These are phyloP conservation scores for Steinernema hermaphroditum DNA, from an alignment of 2,888 invertebrate species.

Conservation along the genomic window DNA sequence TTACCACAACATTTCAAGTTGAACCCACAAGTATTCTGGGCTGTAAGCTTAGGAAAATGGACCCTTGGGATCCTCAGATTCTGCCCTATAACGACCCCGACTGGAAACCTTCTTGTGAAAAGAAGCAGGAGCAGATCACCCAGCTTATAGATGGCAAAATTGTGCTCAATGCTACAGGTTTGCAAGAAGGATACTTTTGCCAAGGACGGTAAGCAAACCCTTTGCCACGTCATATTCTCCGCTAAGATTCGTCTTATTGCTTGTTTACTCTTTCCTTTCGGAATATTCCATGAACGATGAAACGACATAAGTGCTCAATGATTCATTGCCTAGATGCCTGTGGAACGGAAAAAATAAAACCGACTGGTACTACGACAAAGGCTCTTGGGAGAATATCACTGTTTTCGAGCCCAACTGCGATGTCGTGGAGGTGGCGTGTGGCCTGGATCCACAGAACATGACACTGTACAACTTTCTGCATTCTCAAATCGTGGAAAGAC, in stretches of 20 bases:
- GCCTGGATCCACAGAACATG: background rate
- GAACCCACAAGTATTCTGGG: background rate
- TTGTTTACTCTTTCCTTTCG: too few relatives aligned
- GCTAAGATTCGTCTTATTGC: too few relatives aligned
- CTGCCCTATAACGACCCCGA: background rate
- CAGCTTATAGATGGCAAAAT: too few relatives aligned
- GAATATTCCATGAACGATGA: too few relatives aligned
- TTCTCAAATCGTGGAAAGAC: constrained; percentile 10
- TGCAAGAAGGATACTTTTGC: too few relatives aligned
- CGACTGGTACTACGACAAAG: background rate
- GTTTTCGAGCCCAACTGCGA: constrained; percentile 29
- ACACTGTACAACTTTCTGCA: constrained; percentile 28
- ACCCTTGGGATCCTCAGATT: background rate
- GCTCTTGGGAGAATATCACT: background rate
- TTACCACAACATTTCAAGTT: too few relatives aligned
- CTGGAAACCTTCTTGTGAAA: background rate
- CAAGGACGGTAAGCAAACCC: too few relatives aligned
- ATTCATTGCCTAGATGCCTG: too few relatives aligned
- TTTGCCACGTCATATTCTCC: too few relatives aligned
- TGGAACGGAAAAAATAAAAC: background rate
- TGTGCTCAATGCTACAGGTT: too few relatives aligned
- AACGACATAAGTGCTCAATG: too few relatives aligned
- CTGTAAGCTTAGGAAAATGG: background rate
- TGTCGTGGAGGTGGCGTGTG: constrained; percentile 30
- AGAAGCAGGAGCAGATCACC: background rate